A percentile compares a stretch with the other conserved stretches of the same genome.
phyloP scores from a whole-genome alignment of 2,888 invertebrate species.

The Apamea sordens region DNA sequence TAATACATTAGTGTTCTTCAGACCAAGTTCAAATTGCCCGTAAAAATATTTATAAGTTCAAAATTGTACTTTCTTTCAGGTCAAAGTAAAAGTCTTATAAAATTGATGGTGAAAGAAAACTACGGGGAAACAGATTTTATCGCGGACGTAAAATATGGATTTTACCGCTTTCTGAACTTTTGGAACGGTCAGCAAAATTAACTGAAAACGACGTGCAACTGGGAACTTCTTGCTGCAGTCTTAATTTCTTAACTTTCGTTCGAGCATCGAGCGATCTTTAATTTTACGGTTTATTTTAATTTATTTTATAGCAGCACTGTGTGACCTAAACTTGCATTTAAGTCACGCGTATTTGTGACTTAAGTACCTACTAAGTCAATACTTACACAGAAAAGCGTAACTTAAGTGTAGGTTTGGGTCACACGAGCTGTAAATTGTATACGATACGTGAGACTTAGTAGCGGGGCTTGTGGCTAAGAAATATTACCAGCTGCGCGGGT shows the following conservation, averaged over 20 bases:
- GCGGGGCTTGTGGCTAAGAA: too few species aligned
- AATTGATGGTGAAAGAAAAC: conserved; percentile 27
- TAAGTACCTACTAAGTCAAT: not conserved
- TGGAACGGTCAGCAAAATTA: conserved; percentile 38
- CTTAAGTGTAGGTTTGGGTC: not conserved
- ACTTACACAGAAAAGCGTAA: not conserved
- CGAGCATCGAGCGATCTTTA: not conserved
- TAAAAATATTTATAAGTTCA: not conserved
- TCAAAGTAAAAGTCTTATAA: conserved; percentile 17
- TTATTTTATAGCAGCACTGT: not conserved
- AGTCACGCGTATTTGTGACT: too few species aligned
- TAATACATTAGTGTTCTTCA: too few species aligned
- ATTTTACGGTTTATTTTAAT: not conserved
- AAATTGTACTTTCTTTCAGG: not conserved
- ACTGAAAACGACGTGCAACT: conserved; percentile 38
- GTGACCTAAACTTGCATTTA: too few species aligned
- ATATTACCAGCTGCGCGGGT: too few species aligned
- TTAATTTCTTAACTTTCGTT: conserved; percentile 22
- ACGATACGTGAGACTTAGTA: too few species aligned
- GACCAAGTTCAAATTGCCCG: not conserved
- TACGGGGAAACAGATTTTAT: conserved; percentile 39
- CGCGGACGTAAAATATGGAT: conserved; percentile 27
- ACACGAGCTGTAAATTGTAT: not conserved
- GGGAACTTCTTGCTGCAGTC: conserved; percentile 29
- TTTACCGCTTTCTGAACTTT: conserved; percentile 49